Evolutionary conservation across 1,140 invertebrate species (phyloP).

Genomic region (Mactra quadrangularis): DNA sequence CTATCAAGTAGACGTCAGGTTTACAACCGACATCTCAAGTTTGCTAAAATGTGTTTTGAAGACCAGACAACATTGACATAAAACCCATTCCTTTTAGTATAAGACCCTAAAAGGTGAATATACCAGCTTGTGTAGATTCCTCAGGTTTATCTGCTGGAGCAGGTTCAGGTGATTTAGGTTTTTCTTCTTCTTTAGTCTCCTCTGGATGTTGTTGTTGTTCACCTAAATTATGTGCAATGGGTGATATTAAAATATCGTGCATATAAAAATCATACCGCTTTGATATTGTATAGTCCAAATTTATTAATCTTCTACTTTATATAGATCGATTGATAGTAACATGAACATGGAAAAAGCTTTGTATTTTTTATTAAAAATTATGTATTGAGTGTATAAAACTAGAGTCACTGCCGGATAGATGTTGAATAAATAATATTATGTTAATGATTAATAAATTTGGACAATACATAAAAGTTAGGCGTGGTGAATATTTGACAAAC

Average conservation of each 20-base stretch:
- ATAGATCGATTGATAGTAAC: not conserved
- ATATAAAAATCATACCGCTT: not conserved
- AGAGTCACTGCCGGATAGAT: too few relatives aligned
- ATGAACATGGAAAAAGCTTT: not conserved
- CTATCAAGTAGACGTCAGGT: not conserved
- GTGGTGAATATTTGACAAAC: too few relatives aligned
- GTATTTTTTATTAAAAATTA: too few relatives aligned
- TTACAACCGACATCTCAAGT: not conserved
- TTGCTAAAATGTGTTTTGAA: not conserved
- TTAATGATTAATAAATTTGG: too few relatives aligned
- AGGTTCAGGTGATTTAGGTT: conserved; percentile 31
- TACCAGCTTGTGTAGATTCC: conserved; percentile 6
- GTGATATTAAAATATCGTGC: not conserved
- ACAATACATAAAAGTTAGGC: too few relatives aligned
- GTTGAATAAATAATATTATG: too few relatives aligned
- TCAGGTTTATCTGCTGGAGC: conserved; percentile 2
- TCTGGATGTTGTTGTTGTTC: conserved; percentile 17
- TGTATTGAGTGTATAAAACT: too few relatives aligned
- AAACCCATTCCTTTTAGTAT: not conserved
- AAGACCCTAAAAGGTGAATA: not conserved
- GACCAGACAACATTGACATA: not conserved
- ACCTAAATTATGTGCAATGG: conserved; percentile 20
- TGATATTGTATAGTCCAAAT: too few relatives aligned
- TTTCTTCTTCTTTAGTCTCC: not conserved
- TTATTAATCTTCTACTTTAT: not conserved